phyloP scores from a whole-genome alignment of 2,113 vertebrate genomes.

The Cheilinus undulatus region DNA sequence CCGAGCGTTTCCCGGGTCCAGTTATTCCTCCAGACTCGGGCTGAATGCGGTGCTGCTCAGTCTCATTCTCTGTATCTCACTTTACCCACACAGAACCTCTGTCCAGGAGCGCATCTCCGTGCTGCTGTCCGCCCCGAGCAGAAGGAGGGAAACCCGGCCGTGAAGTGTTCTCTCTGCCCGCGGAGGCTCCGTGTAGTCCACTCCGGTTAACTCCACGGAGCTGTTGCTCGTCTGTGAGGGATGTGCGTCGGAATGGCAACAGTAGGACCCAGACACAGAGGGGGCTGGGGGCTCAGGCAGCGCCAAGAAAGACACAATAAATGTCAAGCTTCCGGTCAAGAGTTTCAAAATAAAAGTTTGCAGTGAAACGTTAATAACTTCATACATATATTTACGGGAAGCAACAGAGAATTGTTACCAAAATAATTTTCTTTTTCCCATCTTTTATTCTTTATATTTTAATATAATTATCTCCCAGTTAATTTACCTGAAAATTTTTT shows the following conservation, averaged over 20 bases:
- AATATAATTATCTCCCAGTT: too few relatives aligned
- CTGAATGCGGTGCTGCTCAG: slow-evolving; percentile 42
- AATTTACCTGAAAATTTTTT: too few relatives aligned
- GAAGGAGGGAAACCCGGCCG: not conserved
- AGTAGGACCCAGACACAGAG: slow-evolving; percentile 47
- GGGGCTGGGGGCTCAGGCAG: slow-evolving; percentile 24
- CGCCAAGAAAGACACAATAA: not conserved
- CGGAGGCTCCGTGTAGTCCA: slow-evolving; percentile 35
- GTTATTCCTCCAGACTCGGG: slow-evolving; percentile 34
- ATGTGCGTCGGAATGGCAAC: slow-evolving; percentile 82
- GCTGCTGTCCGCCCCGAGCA: not conserved
- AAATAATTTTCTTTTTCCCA: too few relatives aligned
- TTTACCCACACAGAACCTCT: slow-evolving; percentile 48
- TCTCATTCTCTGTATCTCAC: slow-evolving; percentile 58
- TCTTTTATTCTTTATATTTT: too few relatives aligned
- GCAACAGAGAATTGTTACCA: too few relatives aligned
- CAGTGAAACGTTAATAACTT: not conserved
- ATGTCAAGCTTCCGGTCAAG: not conserved
- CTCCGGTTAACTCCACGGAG: slow-evolving; percentile 64
- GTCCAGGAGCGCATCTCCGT: slow-evolving; percentile 63
- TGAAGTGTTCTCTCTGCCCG: not conserved
- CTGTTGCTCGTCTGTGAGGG: slow-evolving; percentile 81
- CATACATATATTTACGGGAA: not conserved
- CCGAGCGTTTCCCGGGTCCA: slow-evolving; percentile 25
- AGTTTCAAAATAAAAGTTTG: not conserved